phyloP scores from a whole-genome alignment of 2,797 vertebrate genomes.

The Intellagama lesueurii region DNA sequence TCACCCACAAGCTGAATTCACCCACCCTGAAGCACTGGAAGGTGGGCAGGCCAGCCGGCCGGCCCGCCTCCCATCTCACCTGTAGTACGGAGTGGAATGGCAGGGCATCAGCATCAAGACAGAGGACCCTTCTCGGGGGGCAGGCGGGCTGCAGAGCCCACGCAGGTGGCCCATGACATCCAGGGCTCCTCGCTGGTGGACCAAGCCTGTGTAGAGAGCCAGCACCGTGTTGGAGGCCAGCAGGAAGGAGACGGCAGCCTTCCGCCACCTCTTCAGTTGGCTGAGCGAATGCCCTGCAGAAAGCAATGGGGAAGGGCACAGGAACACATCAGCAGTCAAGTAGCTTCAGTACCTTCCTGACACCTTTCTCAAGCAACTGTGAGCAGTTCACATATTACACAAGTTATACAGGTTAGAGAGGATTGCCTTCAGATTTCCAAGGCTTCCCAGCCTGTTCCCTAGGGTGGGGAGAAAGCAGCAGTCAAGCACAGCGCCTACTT shows the following conservation, averaged over 20 bases:
- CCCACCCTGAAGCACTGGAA: too few species aligned
- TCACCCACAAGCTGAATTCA: too few species aligned
- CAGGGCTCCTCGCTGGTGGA: conserved; percentile 93
- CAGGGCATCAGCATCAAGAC: conserved; percentile 95
- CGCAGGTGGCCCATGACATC: conserved; percentile 90
- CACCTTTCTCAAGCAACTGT: not conserved
- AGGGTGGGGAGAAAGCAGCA: too few species aligned
- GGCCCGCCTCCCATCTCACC: conserved; percentile 75
- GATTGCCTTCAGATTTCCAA: too few species aligned
- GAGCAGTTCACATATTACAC: too few species aligned
- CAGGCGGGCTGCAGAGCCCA: conserved; percentile 76
- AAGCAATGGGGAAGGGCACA: not conserved
- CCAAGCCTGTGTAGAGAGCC: conserved; percentile 90
- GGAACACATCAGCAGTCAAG: too few species aligned
- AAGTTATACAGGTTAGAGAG: too few species aligned
- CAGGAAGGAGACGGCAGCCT: conserved; percentile 78
- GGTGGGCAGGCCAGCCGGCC: too few species aligned
- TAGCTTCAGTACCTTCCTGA: not conserved
- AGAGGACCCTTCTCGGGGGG: conserved; percentile 64
- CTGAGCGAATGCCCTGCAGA: conserved; percentile 86
- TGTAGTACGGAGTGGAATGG: conserved; percentile 96
- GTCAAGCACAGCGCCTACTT: too few species aligned
- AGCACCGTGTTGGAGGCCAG: conserved; percentile 83
- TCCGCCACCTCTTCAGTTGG: conserved; percentile 84
- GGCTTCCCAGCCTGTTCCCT: too few species aligned